These are phyloP conservation scores for Martes martes DNA, from an alignment of 2,113 vertebrate genomes.

Conservation along the genomic window DNA sequence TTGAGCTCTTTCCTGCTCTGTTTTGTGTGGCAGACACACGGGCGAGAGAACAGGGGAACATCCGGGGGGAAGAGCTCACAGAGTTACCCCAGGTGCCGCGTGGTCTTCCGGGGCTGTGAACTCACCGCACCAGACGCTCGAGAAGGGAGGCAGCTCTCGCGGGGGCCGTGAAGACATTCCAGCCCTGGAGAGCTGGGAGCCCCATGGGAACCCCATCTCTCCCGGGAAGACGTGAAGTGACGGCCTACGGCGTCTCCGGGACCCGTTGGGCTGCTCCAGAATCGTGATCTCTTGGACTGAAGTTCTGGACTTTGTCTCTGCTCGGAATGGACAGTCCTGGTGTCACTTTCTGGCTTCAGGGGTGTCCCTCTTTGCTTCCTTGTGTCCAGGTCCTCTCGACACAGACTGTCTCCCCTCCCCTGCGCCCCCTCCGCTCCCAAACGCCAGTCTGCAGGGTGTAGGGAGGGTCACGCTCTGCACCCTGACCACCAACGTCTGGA, in stretches of 20 bases:
- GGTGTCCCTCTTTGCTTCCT: accelerated
- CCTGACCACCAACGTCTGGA: accelerated
- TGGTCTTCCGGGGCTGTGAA: accelerated
- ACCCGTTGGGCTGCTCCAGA: accelerated
- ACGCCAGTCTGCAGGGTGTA: not conserved
- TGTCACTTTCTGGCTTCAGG: too few species aligned
- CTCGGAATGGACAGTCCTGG: accelerated
- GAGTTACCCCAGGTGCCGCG: accelerated
- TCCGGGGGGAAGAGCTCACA: accelerated
- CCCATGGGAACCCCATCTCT: not conserved
- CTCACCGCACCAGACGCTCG: accelerated
- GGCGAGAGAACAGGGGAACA: not conserved
- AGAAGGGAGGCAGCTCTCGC: not conserved
- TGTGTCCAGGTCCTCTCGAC: not conserved
- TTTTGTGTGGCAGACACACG: not conserved
- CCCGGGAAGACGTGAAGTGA: not conserved
- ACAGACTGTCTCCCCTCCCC: not conserved
- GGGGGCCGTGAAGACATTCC: not conserved
- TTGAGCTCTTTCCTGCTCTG: not conserved
- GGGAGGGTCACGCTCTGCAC: accelerated
- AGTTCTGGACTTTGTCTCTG: not conserved
- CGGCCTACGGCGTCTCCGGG: accelerated
- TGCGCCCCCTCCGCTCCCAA: too few species aligned
- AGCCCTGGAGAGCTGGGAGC: accelerated
- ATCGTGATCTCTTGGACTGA: too few species aligned